Evolutionary conservation across 2,888 invertebrate species (phyloP).

Genomic region (Ommatoiulus sabulosus): DNA sequence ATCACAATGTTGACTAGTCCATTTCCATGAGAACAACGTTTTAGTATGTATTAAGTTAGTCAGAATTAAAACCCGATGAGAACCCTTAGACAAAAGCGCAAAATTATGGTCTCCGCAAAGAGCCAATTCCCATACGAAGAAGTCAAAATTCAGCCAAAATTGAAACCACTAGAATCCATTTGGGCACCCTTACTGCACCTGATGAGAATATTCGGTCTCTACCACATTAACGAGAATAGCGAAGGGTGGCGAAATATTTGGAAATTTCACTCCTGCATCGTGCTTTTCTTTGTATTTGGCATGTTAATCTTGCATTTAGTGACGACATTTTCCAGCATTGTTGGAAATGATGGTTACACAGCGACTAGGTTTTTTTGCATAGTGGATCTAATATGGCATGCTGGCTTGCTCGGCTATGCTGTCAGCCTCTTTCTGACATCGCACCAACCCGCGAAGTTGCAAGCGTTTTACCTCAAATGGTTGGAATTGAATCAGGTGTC

Average conservation of each 20-base stretch:
- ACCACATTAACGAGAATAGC: not conserved
- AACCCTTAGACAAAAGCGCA: not conserved
- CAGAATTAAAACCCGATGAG: no score
- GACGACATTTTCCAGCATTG: not conserved
- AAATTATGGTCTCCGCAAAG: not conserved
- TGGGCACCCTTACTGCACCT: not conserved
- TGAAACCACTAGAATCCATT: not conserved
- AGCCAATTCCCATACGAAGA: not conserved
- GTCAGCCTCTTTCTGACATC: not conserved
- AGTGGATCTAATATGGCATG: not conserved
- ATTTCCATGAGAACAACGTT: not conserved
- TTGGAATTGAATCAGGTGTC: slow-evolving; percentile 4
- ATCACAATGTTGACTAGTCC: not conserved
- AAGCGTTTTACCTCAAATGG: not conserved
- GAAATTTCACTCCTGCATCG: not conserved
- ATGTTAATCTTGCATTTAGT: not conserved
- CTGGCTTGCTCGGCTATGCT: not conserved
- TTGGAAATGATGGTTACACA: not conserved
- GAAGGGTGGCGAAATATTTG: not conserved
- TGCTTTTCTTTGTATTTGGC: not conserved
- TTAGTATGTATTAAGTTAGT: not conserved
- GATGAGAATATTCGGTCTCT: not conserved
- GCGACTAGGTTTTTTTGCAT: not conserved
- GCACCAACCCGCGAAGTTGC: not conserved
- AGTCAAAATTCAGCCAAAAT: not conserved